phyloP scores from a whole-genome alignment of 2,797 vertebrate genomes.

The Tragopan temminckii region DNA sequence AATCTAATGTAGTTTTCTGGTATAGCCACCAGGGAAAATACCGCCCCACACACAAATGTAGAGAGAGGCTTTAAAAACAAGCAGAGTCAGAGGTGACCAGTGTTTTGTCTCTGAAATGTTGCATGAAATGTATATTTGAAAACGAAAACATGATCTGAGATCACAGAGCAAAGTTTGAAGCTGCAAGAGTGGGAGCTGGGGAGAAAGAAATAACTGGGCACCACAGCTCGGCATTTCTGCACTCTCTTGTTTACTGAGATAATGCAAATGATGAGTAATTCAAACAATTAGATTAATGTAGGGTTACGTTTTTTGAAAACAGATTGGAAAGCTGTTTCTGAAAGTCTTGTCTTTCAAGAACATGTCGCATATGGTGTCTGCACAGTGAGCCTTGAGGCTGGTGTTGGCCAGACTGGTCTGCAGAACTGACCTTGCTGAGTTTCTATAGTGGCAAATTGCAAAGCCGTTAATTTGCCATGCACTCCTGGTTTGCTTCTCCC shows the following conservation, averaged over 20 bases:
- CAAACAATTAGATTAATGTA: neutral
- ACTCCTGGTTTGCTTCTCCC: conserved; percentile 11
- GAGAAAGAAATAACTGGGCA: neutral
- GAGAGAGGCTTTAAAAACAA: neutral
- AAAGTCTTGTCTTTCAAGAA: neutral
- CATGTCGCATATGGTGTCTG: neutral
- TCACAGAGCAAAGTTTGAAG: neutral
- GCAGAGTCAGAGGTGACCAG: neutral
- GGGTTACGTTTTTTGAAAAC: neutral
- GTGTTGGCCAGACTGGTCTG: neutral
- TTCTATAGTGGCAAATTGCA: neutral
- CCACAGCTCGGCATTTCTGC: neutral
- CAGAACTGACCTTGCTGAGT: neutral
- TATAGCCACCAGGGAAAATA: neutral
- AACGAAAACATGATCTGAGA: neutral
- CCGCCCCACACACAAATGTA: neutral
- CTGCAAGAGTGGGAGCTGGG: neutral
- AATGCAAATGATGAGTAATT: neutral
- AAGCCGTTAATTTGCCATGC: neutral
- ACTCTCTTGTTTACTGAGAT: neutral
- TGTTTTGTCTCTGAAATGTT: neutral
- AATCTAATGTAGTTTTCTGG: neutral
- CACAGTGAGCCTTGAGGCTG: neutral
- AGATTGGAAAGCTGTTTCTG: neutral
- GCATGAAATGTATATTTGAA: neutral